Evolutionary conservation across 2,888 invertebrate species (phyloP).

Genomic region (Pristionchus fissidentatus): DNA sequence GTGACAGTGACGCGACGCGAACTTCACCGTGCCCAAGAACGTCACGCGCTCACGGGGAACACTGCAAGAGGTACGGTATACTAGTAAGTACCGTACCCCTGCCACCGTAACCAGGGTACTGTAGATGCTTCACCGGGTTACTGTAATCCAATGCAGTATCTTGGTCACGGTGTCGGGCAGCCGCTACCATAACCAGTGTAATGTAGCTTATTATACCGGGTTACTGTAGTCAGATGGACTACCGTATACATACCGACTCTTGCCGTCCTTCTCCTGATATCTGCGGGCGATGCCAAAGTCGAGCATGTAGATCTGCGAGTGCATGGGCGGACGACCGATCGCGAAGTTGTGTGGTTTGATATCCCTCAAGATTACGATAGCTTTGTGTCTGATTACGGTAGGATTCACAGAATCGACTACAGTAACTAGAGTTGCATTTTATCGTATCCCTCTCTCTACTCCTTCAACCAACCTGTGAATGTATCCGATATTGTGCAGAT

Average conservation of each 20-base stretch:
- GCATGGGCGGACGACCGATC: slow-evolving; percentile 15
- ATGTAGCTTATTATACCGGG: no score
- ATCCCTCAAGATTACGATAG: slow-evolving; percentile 23
- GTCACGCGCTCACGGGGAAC: slow-evolving; percentile 36
- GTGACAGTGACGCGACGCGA: slow-evolving; percentile 40
- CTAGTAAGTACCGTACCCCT: not conserved
- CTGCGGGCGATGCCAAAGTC: slow-evolving; percentile 44
- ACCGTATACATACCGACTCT: slow-evolving; percentile 4
- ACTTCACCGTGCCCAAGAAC: slow-evolving; percentile 46
- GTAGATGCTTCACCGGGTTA: no score
- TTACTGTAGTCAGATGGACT: not conserved
- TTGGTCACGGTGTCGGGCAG: no score
- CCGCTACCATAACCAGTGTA: no score
- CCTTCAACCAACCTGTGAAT: slow-evolving; percentile 37
- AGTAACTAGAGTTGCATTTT: not conserved
- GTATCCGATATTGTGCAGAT: slow-evolving; percentile 43
- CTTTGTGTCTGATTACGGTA: not conserved
- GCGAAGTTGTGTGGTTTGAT: slow-evolving; percentile 49
- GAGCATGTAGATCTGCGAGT: slow-evolving; percentile 42
- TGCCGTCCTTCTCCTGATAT: slow-evolving; percentile 21
- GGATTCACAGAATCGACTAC: no score
- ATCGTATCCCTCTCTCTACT: not conserved
- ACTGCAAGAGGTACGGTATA: slow-evolving; percentile 17
- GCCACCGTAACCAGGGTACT: no score
- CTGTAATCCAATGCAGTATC: no score